phyloP scores from a whole-genome alignment of 2,113 vertebrate genomes.

The Tragelaphus imberbis region DNA sequence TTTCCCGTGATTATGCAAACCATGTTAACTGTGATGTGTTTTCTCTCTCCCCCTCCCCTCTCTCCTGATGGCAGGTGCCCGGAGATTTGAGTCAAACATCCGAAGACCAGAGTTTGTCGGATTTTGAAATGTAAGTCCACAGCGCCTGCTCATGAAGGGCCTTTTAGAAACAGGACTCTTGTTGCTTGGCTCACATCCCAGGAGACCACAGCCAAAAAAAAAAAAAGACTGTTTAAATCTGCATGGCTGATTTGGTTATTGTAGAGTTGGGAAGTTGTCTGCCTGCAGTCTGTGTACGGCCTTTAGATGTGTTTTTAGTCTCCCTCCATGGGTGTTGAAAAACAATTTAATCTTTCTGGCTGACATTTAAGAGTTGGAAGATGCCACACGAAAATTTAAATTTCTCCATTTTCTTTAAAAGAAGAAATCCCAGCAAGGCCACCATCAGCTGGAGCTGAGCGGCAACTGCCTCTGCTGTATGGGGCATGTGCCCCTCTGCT shows the following conservation, averaged over 20 bases:
- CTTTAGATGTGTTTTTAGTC: not conserved
- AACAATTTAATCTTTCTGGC: not conserved
- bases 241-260: not conserved
- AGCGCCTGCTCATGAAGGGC: not conserved
- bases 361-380: not conserved
- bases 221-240: not conserved
- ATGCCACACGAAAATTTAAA: not conserved
- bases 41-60: not conserved
- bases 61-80: constrained; percentile 85
- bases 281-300: not conserved
- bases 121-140: constrained; percentile 97
- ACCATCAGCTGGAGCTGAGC: not conserved
- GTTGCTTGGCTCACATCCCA: not conserved
- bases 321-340: not conserved
- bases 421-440: not conserved
- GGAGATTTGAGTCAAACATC: constrained; percentile 99
- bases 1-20: constrained; percentile 38
- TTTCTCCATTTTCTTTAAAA: not conserved
- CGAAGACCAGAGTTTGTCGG: constrained; percentile 97
- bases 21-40: constrained; percentile 28
- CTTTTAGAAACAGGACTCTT: not conserved
- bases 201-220: not conserved
- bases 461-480: too few relatives aligned
- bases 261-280: not conserved
- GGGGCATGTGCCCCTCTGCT: rapidly evolving